These are phyloP conservation scores for Aphaenogaster ashmeadi DNA, from an alignment of 1,140 invertebrate species.

Conservation along the genomic window DNA sequence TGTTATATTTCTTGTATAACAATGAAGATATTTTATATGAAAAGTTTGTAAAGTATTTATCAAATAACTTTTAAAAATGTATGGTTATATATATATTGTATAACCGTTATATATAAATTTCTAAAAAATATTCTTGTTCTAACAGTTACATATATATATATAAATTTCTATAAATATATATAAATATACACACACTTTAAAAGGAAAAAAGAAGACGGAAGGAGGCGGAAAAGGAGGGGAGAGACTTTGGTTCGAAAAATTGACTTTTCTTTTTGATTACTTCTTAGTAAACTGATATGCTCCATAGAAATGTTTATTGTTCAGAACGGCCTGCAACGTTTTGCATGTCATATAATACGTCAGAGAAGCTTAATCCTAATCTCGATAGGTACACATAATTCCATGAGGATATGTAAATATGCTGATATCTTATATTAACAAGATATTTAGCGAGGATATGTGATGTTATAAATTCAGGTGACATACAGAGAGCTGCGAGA, in stretches of 20 bases:
- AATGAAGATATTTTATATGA: not conserved
- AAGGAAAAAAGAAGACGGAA: not conserved
- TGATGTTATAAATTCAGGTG: constrained; percentile 69
- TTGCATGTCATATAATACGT: constrained; percentile 14
- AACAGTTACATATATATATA: no score
- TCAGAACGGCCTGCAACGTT: not conserved
- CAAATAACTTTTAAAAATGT: not conserved
- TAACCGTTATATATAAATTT: not conserved
- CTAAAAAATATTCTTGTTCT: not conserved
- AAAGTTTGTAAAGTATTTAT: not conserved
- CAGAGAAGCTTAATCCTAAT: constrained; percentile 42
- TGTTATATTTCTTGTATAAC: not conserved
- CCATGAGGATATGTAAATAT: constrained; percentile 47
- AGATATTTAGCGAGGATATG: constrained; percentile 55
- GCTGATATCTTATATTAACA: constrained; percentile 70
- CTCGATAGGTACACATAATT: constrained; percentile 7
- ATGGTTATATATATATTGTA: no score
- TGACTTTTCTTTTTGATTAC: not conserved
- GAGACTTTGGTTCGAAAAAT: not conserved
- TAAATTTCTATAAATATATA: no score
- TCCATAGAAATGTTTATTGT: constrained; percentile 16
- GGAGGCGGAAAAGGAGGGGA: no score
- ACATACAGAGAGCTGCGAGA: constrained; percentile 45
- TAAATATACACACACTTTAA: not conserved
- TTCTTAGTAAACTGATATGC: not conserved